Evolutionary conservation across 2,113 vertebrate genomes (phyloP).

Genomic region (Ameiurus melas): DNA sequence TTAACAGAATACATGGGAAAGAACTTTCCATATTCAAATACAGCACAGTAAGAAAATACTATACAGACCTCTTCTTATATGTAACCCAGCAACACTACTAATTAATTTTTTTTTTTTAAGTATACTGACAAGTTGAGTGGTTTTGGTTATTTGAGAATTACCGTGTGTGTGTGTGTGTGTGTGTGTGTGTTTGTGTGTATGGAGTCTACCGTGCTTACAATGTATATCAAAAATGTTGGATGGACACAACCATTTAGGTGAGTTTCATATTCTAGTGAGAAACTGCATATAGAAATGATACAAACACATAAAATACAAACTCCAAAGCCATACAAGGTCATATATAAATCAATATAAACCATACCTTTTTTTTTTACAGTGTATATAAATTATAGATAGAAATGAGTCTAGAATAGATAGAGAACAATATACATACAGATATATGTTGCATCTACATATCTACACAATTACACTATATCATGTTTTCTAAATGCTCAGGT

Average conservation of each 20-base stretch:
- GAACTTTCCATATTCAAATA: constrained; percentile 21
- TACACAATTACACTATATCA: constrained; percentile 31
- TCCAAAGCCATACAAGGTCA: constrained; percentile 40
- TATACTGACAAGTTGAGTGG: neutral
- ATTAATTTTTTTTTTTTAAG: neutral
- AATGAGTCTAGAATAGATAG: constrained; percentile 25
- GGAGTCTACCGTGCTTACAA: constrained; percentile 21
- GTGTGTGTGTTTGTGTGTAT: neutral
- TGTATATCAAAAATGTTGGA: constrained; percentile 38
- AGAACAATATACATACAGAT: constrained; percentile 50
- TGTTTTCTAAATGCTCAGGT: constrained; percentile 3
- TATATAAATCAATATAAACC: constrained; percentile 51
- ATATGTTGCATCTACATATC: constrained; percentile 41
- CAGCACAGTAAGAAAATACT: constrained; percentile 35
- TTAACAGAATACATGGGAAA: constrained; percentile 30
- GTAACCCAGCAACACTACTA: constrained; percentile 23
- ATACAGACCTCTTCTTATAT: constrained; percentile 24
- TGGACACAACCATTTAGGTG: constrained; percentile 26
- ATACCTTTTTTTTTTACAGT: constrained; percentile 26
- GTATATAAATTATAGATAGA: constrained; percentile 44
- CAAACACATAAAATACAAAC: constrained; percentile 50
- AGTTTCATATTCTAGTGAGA: constrained; percentile 26
- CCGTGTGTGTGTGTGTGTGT: no score
- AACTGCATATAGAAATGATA: constrained; percentile 45
- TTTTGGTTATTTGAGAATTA: constrained; percentile 27